Evolutionary conservation across 2,888 invertebrate species (phyloP), one percentile per base, ranked within the genome.

Genomic region (Ceratothoa steindachneri): DNA sequence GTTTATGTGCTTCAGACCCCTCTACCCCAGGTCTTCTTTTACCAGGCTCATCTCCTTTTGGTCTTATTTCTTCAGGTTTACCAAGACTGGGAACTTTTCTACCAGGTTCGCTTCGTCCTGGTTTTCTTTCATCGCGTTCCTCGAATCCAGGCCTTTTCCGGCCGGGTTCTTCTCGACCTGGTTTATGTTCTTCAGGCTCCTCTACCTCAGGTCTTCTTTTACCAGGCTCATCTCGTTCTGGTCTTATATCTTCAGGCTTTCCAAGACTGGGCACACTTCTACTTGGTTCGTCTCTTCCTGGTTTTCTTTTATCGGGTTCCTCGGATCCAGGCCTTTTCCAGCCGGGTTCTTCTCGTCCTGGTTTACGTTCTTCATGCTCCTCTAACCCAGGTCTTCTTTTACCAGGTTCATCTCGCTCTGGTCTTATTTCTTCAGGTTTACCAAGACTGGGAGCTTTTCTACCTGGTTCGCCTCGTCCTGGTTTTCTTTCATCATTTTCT

Each of bases 251-350:
- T n/a, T 24, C 24, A 12, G 7, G 19, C n/a, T n/a, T n/a, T n/a
- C n/a, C n/a, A n/a, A n/a, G n/a, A n/a, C n/a, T n/a, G n/a, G n/a
- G n/a, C n/a, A n/a, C n/a, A n/a, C n/a, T n/a, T n/a, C n/a, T n/a
- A n/a, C n/a, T n/a, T n/a, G 24, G 60, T 60, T 60, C 72, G 41
- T 67, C 67, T 31, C 60, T 68, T 3, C 60, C 72, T 31, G 74
- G 70, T 30, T 53, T 72, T 41, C 52, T 53, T 64, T 71, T 74
- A 7, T 29, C 28, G n/a, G n/a, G n/a, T 5, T 24, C 28, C 29
- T 65, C 66, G 41, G 41, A 9, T 41, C 41, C 15, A 41, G 41
- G 5, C 15, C 41, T 41, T 51, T 65, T 15, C 64, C 27, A 22
- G 64, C 64, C 64, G 29, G 69, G 69, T 15, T 29, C 53, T 52